Evolutionary conservation across 2,113 vertebrate genomes (phyloP).

Genomic region (Columba janthina): DNA sequence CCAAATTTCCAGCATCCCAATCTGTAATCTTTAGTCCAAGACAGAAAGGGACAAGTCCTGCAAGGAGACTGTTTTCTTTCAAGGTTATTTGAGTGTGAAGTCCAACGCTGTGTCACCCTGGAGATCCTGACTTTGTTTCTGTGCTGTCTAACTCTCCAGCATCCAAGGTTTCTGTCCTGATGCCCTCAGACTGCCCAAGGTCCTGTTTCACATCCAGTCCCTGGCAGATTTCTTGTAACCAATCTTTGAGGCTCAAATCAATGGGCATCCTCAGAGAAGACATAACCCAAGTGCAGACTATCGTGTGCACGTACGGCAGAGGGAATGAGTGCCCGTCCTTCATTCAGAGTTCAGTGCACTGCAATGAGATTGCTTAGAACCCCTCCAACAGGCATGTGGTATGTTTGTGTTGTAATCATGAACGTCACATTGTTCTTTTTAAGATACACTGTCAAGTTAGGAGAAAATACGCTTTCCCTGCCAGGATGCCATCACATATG

Average conservation of each 20-base stretch:
- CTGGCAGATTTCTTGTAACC: not conserved
- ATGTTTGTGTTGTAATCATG: not conserved
- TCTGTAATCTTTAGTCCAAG: not conserved
- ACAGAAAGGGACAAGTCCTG: not conserved
- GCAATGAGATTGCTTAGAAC: not conserved
- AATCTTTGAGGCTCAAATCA: not conserved
- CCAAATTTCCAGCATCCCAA: not conserved
- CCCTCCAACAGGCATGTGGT: not conserved
- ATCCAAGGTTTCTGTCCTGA: not conserved
- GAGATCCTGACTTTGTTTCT: not conserved
- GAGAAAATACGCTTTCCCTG: conserved; percentile 65
- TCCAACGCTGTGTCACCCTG: not conserved
- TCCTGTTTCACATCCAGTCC: not conserved
- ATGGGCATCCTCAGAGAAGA: not conserved
- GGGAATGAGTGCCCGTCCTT: not conserved
- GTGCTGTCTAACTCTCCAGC: not conserved
- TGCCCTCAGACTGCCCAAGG: not conserved
- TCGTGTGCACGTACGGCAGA: not conserved
- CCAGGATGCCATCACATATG: conserved; percentile 83
- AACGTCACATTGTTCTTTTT: conserved; percentile 32
- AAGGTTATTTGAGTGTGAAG: not conserved
- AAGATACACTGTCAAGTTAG: conserved; percentile 85
- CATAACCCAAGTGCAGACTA: not conserved
- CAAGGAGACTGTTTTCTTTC: not conserved
- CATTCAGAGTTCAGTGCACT: not conserved